phyloP scores from a whole-genome alignment of 2,797 vertebrate genomes.

The Hipposideros larvatus region DNA sequence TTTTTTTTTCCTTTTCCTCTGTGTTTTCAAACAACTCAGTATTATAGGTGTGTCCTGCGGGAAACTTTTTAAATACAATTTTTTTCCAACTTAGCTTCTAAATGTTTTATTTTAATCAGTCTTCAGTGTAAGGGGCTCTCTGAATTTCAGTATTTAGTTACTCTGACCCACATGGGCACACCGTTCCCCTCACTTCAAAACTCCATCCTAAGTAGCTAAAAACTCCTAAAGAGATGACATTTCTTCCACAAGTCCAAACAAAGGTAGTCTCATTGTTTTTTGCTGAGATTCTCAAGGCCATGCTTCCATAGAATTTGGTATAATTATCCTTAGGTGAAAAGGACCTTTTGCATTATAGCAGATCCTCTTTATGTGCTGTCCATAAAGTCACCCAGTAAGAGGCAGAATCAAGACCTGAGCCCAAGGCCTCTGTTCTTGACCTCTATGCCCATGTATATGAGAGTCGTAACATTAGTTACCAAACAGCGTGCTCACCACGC shows the following conservation, averaged over 20 bases:
- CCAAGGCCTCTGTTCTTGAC: not conserved
- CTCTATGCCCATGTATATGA: not conserved
- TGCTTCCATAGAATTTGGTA: not conserved
- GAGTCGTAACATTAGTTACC: not conserved
- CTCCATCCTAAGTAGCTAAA: not conserved
- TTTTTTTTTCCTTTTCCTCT: not conserved
- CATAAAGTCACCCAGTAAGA: not conserved
- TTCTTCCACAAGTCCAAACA: not conserved
- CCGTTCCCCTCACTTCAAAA: not conserved
- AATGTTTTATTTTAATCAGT: not conserved
- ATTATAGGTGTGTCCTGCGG: not conserved
- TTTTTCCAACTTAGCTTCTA: not conserved
- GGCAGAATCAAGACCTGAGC: not conserved
- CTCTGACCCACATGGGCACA: not conserved
- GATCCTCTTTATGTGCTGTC: not conserved
- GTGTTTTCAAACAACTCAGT: not conserved
- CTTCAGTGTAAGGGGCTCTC: not conserved
- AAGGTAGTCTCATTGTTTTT: not conserved
- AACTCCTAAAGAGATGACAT: not conserved
- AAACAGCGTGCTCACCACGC: accelerated
- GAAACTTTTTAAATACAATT: not conserved
- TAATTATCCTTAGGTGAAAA: not conserved
- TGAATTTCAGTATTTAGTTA: not conserved
- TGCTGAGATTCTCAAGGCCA: not conserved
- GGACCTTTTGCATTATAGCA: not conserved